Conservation (phyloP, 2,888 invertebrate genomes). For the Atethmia centrago region DNA sequence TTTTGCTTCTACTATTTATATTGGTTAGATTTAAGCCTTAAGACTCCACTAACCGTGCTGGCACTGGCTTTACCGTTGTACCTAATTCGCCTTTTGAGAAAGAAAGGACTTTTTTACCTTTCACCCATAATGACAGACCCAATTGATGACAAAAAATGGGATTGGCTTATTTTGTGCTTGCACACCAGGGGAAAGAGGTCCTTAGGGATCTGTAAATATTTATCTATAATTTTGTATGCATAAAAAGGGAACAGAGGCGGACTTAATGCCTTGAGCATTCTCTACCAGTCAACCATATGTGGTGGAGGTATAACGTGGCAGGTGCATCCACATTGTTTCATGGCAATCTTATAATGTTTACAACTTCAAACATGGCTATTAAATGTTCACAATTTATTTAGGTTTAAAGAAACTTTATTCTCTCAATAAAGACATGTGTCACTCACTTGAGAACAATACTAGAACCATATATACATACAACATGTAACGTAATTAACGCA, state of each 20-base stretch:
- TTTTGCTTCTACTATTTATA: constrained; percentile 16
- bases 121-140: too few species aligned
- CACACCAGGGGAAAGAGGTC: too few species aligned
- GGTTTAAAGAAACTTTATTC: too few species aligned
- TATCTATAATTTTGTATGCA: not conserved
- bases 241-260: not conserved
- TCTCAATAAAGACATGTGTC: too few species aligned
- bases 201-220: not conserved
- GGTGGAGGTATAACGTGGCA: not conserved
- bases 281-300: not conserved
- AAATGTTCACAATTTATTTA: too few species aligned
- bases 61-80: not conserved
- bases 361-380: too few species aligned
- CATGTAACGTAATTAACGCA: too few species aligned
- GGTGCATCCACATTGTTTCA: not conserved
- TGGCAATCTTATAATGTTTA: too few species aligned
- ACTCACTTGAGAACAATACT: too few species aligned
- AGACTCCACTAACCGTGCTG: not conserved
- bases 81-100: not conserved
- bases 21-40: not conserved
- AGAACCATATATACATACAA: too few species aligned
- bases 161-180: not conserved
- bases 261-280: not conserved
- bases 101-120: too few species aligned
- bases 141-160: too few species aligned